Conservation (phyloP, 2,113 vertebrate genomes). For the Calyptommatus sinebrachiatus region DNA sequence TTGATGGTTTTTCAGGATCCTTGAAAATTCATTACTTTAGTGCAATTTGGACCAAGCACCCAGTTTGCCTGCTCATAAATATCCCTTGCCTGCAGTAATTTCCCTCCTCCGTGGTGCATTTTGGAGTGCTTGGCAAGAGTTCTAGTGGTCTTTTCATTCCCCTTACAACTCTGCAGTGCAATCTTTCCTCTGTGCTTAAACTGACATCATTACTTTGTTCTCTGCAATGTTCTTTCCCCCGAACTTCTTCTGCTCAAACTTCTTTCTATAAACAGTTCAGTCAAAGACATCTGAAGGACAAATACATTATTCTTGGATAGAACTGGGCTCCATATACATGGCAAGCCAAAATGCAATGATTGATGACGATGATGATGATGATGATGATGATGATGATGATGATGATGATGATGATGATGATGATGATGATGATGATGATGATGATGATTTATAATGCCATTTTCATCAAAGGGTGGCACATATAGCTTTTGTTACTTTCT, state of each 20-base stretch:
- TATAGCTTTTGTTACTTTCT: too few species aligned
- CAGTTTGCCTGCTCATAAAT: conserved; percentile 8
- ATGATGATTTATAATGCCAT: too few species aligned
- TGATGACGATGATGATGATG: too few species aligned
- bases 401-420: too few species aligned
- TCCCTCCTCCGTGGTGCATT: neutral
- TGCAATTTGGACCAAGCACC: neutral
- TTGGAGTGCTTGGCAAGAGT: neutral
- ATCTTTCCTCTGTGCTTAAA: neutral
- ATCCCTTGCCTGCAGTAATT: neutral
- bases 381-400: too few species aligned
- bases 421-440: too few species aligned
- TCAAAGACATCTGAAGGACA: neutral
- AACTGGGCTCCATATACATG: conserved; percentile 21
- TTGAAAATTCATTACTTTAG: neutral
- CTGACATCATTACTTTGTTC: conserved; percentile 16
- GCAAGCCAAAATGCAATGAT: too few species aligned
- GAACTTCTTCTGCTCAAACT: conserved; percentile 10
- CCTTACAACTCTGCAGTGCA: neutral
- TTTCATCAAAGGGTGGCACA: too few species aligned
- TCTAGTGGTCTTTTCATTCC: conserved; percentile 12
- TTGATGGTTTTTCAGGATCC: neutral
- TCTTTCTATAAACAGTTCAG: neutral
- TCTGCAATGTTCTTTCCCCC: neutral
- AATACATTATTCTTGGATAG: neutral